Evolutionary conservation across 1,140 invertebrate genomes (phyloP).

Genomic region (Hyphantria cunea): DNA sequence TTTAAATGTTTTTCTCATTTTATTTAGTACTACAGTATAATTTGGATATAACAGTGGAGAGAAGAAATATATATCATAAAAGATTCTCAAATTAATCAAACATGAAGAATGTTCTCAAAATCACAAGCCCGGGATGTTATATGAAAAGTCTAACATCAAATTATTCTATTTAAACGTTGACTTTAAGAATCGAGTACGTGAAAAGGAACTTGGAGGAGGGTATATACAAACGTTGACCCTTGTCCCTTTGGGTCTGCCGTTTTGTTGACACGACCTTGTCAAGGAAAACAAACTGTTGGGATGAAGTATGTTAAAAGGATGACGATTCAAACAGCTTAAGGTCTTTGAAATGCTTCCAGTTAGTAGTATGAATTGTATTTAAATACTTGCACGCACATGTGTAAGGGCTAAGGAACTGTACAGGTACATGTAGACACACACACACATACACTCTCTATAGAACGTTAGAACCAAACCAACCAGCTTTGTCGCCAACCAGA

Average conservation of each 20-base stretch:
- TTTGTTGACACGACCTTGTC: background rate
- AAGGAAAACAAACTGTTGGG: background rate
- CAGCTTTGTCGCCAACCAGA: no score
- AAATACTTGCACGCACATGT: no score
- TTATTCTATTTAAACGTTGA: background rate
- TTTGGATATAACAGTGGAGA: no score
- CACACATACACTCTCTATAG: no score
- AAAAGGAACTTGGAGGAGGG: background rate
- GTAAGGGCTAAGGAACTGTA: no score
- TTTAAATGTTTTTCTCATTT: no score
- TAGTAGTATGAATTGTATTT: no score
- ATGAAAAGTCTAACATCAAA: background rate
- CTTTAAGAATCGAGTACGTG: background rate
- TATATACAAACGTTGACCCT: slow-evolving; percentile 1
- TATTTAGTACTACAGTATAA: no score
- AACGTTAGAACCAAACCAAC: no score
- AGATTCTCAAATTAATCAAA: no score
- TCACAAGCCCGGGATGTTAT: background rate
- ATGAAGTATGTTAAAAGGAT: background rate
- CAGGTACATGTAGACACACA: no score
- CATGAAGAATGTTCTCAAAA: background rate
- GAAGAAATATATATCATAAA: background rate
- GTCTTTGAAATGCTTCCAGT: background rate
- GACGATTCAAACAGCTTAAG: background rate
- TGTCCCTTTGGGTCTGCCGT: background rate